Percentiles rank a stretch among this genome's conserved stretches.
phyloP scores from a whole-genome alignment of 64 coral and sea anemone species.

The Montipora cactus region DNA sequence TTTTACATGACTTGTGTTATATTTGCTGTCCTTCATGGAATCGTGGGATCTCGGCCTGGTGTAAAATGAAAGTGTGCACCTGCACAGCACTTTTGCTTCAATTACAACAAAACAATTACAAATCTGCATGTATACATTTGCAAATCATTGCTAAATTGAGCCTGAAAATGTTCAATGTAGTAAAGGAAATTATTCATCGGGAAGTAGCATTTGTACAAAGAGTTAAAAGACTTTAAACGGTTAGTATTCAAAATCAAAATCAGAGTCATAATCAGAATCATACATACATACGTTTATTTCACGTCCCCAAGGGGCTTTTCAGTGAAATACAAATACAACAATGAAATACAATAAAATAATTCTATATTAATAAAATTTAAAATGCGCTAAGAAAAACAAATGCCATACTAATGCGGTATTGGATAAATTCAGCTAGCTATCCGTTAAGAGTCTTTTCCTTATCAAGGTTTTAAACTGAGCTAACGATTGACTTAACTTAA shows the following conservation, averaged over 20 bases:
- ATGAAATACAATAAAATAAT: too few relatives aligned
- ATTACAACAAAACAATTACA: conserved; percentile 70
- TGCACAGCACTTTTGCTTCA: conserved; percentile 73
- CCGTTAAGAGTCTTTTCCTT: too few relatives aligned
- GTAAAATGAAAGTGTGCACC: conserved; percentile 62
- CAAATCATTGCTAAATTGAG: conserved; percentile 48
- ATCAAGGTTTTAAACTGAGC: too few relatives aligned
- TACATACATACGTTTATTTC: too few relatives aligned
- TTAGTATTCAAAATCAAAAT: conserved; percentile 32
- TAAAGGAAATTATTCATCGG: conserved; percentile 49
- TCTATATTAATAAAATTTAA: too few relatives aligned
- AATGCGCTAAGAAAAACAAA: too few relatives aligned
- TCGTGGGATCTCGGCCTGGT: conserved; percentile 40
- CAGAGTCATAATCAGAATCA: conserved; percentile 47
- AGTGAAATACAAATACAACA: too few relatives aligned
- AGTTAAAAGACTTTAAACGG: too few relatives aligned
- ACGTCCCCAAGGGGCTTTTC: too few relatives aligned
- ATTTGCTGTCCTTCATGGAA: conserved; percentile 65
- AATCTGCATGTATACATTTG: conserved; percentile 64
- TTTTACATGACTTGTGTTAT: conserved; percentile 65
- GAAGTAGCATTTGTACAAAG: conserved; percentile 57
- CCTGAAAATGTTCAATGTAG: conserved; percentile 71
- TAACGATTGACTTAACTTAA: too few relatives aligned
- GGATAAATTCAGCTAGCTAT: too few relatives aligned
- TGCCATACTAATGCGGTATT: too few relatives aligned